Percentiles rank a stretch among this genome's conserved stretches.
These are phyloP conservation scores for Boloria euphrosyne DNA, from an alignment of 2,888 invertebrate genomes.

Conservation along the genomic window DNA sequence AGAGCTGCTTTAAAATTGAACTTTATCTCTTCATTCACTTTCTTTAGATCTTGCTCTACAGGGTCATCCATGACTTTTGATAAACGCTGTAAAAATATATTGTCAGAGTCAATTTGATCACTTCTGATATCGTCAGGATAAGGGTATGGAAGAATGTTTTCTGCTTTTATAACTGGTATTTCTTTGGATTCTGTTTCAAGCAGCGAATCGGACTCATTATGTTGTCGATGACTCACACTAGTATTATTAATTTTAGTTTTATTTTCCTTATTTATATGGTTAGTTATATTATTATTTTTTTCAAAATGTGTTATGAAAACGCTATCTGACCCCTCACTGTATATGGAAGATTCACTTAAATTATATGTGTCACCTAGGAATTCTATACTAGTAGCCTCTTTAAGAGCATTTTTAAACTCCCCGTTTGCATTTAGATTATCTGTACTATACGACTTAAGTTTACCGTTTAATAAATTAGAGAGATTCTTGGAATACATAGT, in stretches of 20 bases:
- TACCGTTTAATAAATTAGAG: constrained; percentile 66
- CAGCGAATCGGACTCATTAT: not conserved
- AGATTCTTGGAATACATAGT: constrained; percentile 60
- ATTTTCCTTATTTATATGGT: constrained; percentile 37
- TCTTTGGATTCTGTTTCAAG: constrained; percentile 31
- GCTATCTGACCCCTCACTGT: constrained; percentile 66
- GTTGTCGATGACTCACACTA: not conserved
- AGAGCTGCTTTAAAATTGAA: constrained; percentile 68
- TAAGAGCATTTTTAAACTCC: constrained; percentile 60
- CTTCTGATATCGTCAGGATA: constrained; percentile 58
- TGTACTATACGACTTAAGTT: constrained; percentile 71
- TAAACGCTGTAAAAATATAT: constrained; percentile 42
- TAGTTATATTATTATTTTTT: constrained; percentile 51
- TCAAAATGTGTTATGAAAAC: constrained; percentile 59
- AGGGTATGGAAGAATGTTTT: constrained; percentile 60
- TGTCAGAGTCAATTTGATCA: constrained; percentile 12
- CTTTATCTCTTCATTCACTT: constrained; percentile 67
- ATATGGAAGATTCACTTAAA: constrained; percentile 60
- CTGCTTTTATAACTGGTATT: constrained; percentile 62
- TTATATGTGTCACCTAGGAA: constrained; percentile 52
- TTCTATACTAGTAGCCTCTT: constrained; percentile 73
- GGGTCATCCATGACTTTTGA: constrained; percentile 45
- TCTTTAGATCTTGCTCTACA: constrained; percentile 63
- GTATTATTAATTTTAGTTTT: constrained; percentile 14
- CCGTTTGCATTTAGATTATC: constrained; percentile 62